A percentile compares a stretch with the other conserved stretches of the same genome.
Conservation (phyloP, 1,140 invertebrate species). For the Trypoxylus dichotomus region DNA sequence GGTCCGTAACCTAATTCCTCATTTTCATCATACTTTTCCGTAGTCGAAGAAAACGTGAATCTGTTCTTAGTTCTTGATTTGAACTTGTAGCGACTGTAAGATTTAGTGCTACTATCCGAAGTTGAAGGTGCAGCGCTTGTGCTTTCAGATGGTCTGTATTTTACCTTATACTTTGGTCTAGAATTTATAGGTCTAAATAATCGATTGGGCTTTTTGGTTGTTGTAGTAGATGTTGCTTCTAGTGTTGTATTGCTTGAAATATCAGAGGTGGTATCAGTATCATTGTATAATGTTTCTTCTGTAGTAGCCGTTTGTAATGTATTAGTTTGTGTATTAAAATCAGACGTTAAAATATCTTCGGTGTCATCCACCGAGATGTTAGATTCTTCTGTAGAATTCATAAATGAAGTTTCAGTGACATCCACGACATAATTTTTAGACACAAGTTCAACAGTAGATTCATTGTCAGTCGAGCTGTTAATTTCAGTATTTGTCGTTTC, state of each 20-base stretch:
- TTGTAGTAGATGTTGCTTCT: background rate
- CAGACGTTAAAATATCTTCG: background rate
- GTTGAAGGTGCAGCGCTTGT: conserved; percentile 19
- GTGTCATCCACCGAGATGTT: background rate
- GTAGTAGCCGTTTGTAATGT: background rate
- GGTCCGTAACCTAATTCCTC: conserved; percentile 32
- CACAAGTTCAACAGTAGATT: background rate
- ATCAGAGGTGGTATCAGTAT: background rate
- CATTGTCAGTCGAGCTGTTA: background rate
- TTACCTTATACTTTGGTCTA: conserved; percentile 8
- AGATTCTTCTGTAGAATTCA: background rate
- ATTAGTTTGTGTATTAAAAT: background rate
- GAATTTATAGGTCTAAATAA: conserved; percentile 17
- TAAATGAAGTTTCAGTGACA: background rate
- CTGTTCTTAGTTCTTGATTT: conserved; percentile 25
- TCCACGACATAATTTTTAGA: background rate
- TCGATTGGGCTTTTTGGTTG: conserved; percentile 7
- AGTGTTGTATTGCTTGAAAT: background rate
- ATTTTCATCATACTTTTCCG: conserved; percentile 27
- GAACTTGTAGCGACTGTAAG: background rate
- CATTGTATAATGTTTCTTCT: background rate
- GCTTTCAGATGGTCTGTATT: conserved; percentile 22
- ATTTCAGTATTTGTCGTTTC: background rate
- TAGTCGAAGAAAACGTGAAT: conserved; percentile 31
- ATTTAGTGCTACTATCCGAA: background rate